A percentile compares a stretch with the other conserved stretches of the same genome.
phyloP scores from a whole-genome alignment of 2,113 vertebrate species.

The Sturnus vulgaris region DNA sequence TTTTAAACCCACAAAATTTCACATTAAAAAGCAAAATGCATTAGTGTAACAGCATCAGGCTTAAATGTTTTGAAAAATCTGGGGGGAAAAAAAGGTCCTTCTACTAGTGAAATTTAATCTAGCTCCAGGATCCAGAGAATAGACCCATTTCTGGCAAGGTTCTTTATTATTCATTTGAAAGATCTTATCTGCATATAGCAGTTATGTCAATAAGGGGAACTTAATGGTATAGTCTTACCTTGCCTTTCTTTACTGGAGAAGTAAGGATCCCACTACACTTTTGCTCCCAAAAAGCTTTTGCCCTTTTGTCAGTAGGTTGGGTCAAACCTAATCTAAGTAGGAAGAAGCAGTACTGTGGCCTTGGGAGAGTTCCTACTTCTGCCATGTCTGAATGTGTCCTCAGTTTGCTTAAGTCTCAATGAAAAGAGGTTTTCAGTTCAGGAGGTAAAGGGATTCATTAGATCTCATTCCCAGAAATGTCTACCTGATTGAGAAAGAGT shows the following conservation, averaged over 20 bases:
- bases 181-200: background rate
- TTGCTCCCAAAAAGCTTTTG: background rate
- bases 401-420: conserved; percentile 10
- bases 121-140: background rate
- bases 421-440: conserved; percentile 54
- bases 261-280: background rate
- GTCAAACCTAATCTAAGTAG: background rate
- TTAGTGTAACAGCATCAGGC: background rate
- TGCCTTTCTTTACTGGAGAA: background rate
- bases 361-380: conserved; percentile 26
- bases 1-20: background rate
- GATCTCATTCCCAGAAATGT: conserved; percentile 55
- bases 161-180: background rate
- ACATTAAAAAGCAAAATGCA: background rate
- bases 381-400: background rate
- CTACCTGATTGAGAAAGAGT: conserved; percentile 57
- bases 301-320: background rate
- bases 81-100: background rate
- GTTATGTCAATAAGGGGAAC: background rate
- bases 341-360: background rate
- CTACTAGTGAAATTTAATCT: background rate
- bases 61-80: background rate
- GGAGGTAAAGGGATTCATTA: conserved; percentile 56
- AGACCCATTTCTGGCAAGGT: background rate
- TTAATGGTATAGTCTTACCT: background rate